Evolutionary conservation across 2,888 invertebrate species (phyloP), one percentile per base, ranked within the genome.

Genomic region (Rhagonycha lutea): DNA sequence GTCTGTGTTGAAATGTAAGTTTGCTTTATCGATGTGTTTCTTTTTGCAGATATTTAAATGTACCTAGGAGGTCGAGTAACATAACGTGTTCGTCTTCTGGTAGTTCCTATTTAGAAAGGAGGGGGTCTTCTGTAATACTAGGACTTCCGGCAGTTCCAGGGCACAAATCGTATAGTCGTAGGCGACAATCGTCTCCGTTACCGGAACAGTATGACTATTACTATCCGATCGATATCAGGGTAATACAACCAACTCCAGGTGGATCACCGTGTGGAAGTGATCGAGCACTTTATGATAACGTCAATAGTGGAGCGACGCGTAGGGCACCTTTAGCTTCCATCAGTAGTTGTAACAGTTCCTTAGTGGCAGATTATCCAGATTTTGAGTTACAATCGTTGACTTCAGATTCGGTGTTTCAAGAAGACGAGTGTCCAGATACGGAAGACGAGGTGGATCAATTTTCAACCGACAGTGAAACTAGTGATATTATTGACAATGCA

Each of bases 1-100:
- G 29, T 68, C 8, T 67, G 60, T 24, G 2, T 69, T 29, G 10
- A 69, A 29, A 23, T 32, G 9, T 28, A 5, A 68, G 8, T 65
- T 72, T 26, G 18, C n/a, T 14, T 24, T 24, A 29, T 47, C 10
- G 65, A 32, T n/a, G 60, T 47, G 72, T 68, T 18, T 29, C 0
- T 68, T 77, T 76, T 84, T 83, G 10, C 79, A 87, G 87, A 62
- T 85, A 86, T 76, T 79, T 87, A 68, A 83, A 86, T 76, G 86
- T 86, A 29, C 87, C 90, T 10, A 87, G 95, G 63, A 91, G 95
- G 68, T 91, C 94, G 82, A 95, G 95, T 85, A 95, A 94, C 80
- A 94, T 94, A 83, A 95, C 95, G 29, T 95, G 95, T 87, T 95
- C 95, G 82, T 95, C 95, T 85, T 94, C 95, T 60, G 95, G 94